These are phyloP conservation scores for Oryctolagus cuniculus DNA, from an alignment of 2,113 vertebrate genomes.

Conservation along the genomic window DNA sequence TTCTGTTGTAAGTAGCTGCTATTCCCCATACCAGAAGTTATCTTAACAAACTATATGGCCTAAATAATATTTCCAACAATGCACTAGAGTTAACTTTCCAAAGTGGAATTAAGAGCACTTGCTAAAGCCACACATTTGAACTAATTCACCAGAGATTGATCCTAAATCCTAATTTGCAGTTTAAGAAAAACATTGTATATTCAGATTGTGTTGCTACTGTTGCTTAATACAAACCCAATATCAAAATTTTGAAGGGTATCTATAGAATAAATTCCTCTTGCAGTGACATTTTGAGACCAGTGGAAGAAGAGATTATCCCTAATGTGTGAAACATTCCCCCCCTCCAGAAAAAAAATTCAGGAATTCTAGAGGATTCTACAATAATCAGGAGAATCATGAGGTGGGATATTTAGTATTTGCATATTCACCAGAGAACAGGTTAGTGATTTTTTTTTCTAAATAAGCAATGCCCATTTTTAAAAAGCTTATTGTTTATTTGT, in stretches of 20 bases:
- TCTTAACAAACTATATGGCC: neutral
- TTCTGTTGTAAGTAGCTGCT: neutral
- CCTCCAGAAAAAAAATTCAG: neutral
- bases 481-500: neutral
- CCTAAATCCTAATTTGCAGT: neutral
- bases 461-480: constrained; percentile 24
- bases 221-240: neutral
- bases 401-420: neutral
- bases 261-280: neutral
- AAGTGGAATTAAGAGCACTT: constrained; percentile 45
- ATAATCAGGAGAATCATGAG: neutral
- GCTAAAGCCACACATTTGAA: constrained; percentile 45
- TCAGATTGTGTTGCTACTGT: neutral
- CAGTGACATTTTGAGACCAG: neutral
- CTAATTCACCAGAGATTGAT: constrained; percentile 43
- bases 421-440: constrained; percentile 9
- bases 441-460: constrained; percentile 13
- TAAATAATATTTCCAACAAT: neutral
- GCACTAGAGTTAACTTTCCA: neutral
- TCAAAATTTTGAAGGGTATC: constrained; percentile 29
- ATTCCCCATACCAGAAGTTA: constrained; percentile 35
- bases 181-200: neutral
- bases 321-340: neutral
- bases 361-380: neutral
- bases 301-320: neutral